These are phyloP conservation scores for Peromyscus maniculatus DNA, from an alignment of 2,113 vertebrate species.

Conservation along the genomic window DNA sequence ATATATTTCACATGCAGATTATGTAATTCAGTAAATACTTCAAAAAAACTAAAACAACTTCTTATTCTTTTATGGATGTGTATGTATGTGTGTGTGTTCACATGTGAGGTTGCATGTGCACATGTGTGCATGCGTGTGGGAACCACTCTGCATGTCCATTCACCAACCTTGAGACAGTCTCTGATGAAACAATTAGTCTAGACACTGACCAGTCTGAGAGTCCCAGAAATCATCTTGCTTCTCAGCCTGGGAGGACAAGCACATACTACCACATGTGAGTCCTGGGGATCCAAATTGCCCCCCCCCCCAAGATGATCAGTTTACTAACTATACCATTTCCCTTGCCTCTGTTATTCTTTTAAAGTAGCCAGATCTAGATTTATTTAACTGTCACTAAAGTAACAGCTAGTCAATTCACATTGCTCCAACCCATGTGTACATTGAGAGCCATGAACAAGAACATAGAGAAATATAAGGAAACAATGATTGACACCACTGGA, in stretches of 20 bases:
- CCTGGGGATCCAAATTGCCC: too few relatives aligned
- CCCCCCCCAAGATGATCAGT: too few relatives aligned
- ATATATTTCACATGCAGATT: background rate
- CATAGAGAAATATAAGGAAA: background rate
- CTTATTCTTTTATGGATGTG: background rate
- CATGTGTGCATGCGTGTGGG: background rate
- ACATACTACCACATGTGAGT: background rate
- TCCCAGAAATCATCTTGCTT: background rate
- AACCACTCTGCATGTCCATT: too few relatives aligned
- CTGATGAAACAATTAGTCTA: background rate
- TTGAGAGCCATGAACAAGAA: background rate
- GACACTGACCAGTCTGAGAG: background rate
- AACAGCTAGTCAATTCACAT: background rate
- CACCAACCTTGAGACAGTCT: background rate
- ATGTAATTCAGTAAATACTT: background rate
- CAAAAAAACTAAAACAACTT: background rate
- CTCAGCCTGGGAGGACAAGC: background rate
- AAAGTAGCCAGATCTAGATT: background rate
- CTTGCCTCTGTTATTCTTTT: background rate
- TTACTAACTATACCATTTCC: too few relatives aligned
- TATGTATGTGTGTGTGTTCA: background rate
- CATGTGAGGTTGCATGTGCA: too few relatives aligned
- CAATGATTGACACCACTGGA: background rate
- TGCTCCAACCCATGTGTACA: background rate
- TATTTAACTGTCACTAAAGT: background rate